Conservation (phyloP, 2,113 vertebrate genomes). For the Tretioscincus oriximinensis region DNA sequence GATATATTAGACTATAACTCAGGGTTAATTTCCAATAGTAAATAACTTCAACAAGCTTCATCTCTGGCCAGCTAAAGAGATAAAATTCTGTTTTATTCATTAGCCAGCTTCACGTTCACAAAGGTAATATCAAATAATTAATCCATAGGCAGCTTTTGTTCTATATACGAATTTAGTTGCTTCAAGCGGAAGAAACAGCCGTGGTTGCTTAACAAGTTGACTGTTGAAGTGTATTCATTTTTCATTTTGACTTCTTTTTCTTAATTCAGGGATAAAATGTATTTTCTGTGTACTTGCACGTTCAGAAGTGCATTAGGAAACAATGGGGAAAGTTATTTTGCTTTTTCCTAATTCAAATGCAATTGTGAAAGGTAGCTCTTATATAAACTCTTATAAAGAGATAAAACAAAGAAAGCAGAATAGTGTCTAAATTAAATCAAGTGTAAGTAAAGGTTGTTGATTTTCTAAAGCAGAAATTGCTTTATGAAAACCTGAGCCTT, state of each 20-base stretch:
- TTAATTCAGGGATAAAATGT: slow-evolving; percentile 43
- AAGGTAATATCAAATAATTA: slow-evolving; percentile 42
- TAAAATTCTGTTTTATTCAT: slow-evolving; percentile 43
- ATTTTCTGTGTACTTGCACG: slow-evolving; percentile 32
- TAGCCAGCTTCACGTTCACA: slow-evolving; percentile 30
- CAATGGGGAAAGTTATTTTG: slow-evolving; percentile 44
- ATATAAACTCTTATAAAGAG: slow-evolving; percentile 34
- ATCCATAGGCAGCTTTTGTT: slow-evolving; percentile 39
- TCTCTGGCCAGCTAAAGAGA: slow-evolving; percentile 1
- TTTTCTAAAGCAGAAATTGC: rapidly evolving
- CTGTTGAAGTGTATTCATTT: slow-evolving; percentile 54
- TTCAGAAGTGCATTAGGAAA: slow-evolving; percentile 21
- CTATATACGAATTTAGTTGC: slow-evolving; percentile 34
- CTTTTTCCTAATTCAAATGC: slow-evolving; percentile 63
- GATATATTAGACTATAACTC: slow-evolving; percentile 17
- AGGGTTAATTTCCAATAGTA: slow-evolving; percentile 14
- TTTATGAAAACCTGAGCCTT: too few relatives aligned
- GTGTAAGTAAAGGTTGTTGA: too few relatives aligned
- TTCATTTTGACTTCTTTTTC: slow-evolving; percentile 46
- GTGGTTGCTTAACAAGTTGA: slow-evolving; percentile 54
- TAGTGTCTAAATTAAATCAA: background rate
- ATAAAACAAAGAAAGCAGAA: background rate
- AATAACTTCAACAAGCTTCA: slow-evolving; percentile 17
- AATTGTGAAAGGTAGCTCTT: slow-evolving; percentile 40
- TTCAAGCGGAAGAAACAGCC: slow-evolving; percentile 36